Percentiles rank a stretch among this genome's conserved stretches.
Conservation (phyloP, 1,140 invertebrate genomes). For the Drosophila dunni region DNA sequence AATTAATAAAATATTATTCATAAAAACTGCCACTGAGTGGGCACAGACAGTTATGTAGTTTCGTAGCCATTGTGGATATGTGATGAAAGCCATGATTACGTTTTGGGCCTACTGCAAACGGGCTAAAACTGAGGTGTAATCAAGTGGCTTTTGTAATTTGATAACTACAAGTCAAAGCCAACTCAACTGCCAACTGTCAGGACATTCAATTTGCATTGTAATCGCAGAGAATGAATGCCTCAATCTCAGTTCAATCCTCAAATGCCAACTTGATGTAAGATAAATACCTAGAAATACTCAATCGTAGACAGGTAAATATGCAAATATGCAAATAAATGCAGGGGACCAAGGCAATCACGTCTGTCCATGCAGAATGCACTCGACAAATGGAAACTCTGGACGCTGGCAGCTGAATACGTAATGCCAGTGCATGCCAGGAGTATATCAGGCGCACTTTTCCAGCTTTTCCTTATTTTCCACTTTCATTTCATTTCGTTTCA, state of each 20-base stretch:
- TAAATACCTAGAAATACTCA: slow-evolving; percentile 45
- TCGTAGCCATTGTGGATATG: background rate
- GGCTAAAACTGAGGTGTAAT: slow-evolving; percentile 5
- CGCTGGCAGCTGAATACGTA: slow-evolving; percentile 55
- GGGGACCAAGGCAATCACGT: slow-evolving; percentile 65
- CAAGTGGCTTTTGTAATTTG: slow-evolving; percentile 1
- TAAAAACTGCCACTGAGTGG: background rate
- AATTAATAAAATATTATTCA: slow-evolving; percentile 3
- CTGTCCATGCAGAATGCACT: slow-evolving; percentile 18
- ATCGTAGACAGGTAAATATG: slow-evolving; percentile 66
- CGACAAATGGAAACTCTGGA: slow-evolving; percentile 26
- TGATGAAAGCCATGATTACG: background rate
- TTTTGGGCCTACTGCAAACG: background rate
- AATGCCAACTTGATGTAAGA: slow-evolving; percentile 34
- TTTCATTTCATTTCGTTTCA: background rate
- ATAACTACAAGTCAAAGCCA: background rate
- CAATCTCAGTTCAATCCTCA: slow-evolving; percentile 29
- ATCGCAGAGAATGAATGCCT: background rate
- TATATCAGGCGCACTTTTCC: slow-evolving; percentile 4
- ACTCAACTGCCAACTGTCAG: slow-evolving; percentile 48
- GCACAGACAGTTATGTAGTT: background rate
- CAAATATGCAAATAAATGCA: slow-evolving; percentile 79
- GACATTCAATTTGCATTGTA: slow-evolving; percentile 60
- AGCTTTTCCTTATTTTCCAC: slow-evolving; percentile 1
- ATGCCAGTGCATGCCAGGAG: slow-evolving; percentile 47